phyloP scores from a whole-genome alignment of 1,140 invertebrate species.

The Aporrectodea caliginosa region DNA sequence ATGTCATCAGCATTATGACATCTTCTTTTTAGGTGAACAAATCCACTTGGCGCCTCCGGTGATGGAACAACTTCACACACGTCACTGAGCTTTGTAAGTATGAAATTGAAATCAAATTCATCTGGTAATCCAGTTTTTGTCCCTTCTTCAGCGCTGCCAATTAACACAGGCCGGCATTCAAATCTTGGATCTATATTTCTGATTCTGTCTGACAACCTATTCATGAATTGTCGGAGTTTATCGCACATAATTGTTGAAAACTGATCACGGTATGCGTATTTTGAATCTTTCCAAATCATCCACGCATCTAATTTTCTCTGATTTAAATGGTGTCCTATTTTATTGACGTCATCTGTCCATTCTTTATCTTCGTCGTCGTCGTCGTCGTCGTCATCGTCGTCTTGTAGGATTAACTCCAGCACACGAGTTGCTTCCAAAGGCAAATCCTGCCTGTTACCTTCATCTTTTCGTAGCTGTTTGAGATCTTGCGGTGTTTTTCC shows the following conservation, averaged over 20 bases:
- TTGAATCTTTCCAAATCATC: background rate
- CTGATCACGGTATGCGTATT: background rate
- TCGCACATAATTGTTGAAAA: background rate
- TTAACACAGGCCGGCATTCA: background rate
- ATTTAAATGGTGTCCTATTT: background rate
- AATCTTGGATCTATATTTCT: background rate
- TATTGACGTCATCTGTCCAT: too few species aligned
- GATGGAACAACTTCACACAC: background rate
- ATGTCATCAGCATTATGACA: too few species aligned
- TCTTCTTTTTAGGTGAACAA: background rate
- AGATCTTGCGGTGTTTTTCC: background rate
- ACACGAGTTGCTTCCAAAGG: too few species aligned
- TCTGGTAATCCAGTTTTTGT: background rate
- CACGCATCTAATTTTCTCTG: background rate
- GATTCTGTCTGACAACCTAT: background rate
- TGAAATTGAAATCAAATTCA: background rate
- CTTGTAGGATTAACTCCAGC: too few species aligned
- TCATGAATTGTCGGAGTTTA: background rate
- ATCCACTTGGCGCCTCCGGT: background rate
- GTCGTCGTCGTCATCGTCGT: too few species aligned
- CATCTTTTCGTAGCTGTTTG: background rate
- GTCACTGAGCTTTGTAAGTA: background rate
- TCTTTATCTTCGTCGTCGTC: too few species aligned
- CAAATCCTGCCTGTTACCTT: background rate
- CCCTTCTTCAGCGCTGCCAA: background rate